These are phyloP conservation scores for Tachina fera DNA, from an alignment of 2,888 invertebrate genomes.

Conservation along the genomic window DNA sequence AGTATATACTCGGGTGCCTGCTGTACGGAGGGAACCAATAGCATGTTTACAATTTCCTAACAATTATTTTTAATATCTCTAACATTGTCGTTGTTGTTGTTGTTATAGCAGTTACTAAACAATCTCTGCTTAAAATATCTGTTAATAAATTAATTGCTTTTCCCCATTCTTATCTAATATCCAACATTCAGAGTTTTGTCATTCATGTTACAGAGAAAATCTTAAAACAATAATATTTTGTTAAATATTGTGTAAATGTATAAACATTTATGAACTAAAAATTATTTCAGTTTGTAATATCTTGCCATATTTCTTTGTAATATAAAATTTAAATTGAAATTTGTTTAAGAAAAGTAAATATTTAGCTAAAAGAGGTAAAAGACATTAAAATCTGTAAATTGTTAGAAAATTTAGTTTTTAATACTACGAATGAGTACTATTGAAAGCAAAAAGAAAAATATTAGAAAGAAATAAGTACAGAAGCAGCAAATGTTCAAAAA, in stretches of 20 bases:
- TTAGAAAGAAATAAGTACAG: no score
- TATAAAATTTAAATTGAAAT: conserved; percentile 62
- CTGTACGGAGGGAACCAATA: conserved; percentile 21
- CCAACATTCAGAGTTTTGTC: neutral
- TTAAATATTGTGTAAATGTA: conserved; percentile 32
- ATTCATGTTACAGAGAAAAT: conserved; percentile 5
- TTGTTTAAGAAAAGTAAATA: conserved; percentile 53
- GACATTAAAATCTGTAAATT: neutral
- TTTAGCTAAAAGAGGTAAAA: conserved; percentile 7
- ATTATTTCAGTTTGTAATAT: conserved; percentile 40
- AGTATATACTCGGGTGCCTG: neutral
- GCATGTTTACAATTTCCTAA: conserved; percentile 29
- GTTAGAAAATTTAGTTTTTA: neutral
- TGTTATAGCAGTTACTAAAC: neutral
- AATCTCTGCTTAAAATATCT: conserved; percentile 28
- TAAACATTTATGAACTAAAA: conserved; percentile 22
- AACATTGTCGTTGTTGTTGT: neutral
- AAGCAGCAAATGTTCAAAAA: no score
- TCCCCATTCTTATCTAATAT: neutral
- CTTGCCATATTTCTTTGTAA: conserved; percentile 47
- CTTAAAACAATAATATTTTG: conserved; percentile 46
- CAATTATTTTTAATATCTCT: neutral
- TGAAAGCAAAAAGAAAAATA: no score
- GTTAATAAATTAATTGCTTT: conserved; percentile 67
- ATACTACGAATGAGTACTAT: neutral